Base-by-base conservation (phyloP, 2,113 vertebrate genomes). In the Alethe diademata region DNA sequence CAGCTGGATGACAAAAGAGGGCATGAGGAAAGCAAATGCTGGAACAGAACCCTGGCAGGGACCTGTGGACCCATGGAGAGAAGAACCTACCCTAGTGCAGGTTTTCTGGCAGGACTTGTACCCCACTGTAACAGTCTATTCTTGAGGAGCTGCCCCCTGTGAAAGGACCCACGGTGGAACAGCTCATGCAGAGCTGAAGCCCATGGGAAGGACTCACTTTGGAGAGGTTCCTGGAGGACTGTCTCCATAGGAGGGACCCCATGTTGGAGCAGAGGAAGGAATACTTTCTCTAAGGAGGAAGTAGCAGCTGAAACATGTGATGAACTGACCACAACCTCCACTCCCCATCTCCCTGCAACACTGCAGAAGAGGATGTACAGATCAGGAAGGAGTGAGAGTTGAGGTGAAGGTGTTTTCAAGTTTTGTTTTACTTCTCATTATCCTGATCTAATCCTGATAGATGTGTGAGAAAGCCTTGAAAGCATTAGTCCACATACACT, bases 231-330 rank as follows among this genome's bases (percentile, higher is more conserved):
- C 20, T 72, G 58, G 25, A 50, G 25, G 20, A 22, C 14, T 80
- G 26, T 16, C 6, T 50, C 43, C 0, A 0, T 36, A 12, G 23
- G 5, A 79, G 35, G 20, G 20, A 56, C 17, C 7, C 7, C 35
- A 19, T 0, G 3, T 17, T 48, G 36, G 7, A 65, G 22, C 35
- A 65, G 22, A 10, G 22, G 18, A 51, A 33, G 6, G 23, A 65
- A 20, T 19, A 13, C 12, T 16, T 36, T 65, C 36, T 22, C 18
- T 43, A 31, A 58, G 15, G 33, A 51, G 51, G 7, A 56, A 69
- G 28, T 28, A 78, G 12, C 33, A 23, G 36, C 14, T 13, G 12
- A 80, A 57, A 72, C 22, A 1, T 28, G 12, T 9, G 42, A 31
- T 64, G 25, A 65, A 65, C 28, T 50, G 58, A 57, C 26, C 6